Percentiles rank a stretch among this genome's conserved stretches.
phyloP scores from a whole-genome alignment of 2,888 invertebrate species.

The Cheiracanthium punctorium region DNA sequence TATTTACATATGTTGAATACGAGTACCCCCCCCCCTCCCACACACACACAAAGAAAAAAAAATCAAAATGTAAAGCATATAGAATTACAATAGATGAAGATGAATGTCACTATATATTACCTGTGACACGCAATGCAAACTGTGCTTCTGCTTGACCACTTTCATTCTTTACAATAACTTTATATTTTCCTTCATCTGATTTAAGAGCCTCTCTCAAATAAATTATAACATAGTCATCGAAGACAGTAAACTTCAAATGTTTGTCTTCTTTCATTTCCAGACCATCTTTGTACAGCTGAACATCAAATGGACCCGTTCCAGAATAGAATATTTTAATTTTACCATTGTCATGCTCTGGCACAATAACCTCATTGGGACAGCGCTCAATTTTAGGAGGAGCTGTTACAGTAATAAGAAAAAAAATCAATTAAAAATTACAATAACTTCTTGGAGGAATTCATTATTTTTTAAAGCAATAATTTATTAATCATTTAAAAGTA shows the following conservation, averaged over 20 bases:
- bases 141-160: constrained; percentile 90
- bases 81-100: too few species aligned
- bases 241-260: constrained; percentile 91
- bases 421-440: too few species aligned
- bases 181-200: constrained; percentile 93
- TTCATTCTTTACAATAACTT: constrained; percentile 90
- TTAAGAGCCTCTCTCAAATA: constrained; percentile 94
- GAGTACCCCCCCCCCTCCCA: too few species aligned
- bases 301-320: constrained; percentile 96
- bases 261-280: constrained; percentile 84
- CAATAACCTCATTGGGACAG: constrained; percentile 90
- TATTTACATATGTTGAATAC: too few species aligned
- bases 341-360: constrained; percentile 96
- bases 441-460: too few species aligned
- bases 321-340: constrained; percentile 98
- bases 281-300: constrained; percentile 89
- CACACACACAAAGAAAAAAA: too few species aligned
- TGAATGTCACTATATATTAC: constrained; percentile 74
- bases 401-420: constrained; percentile 75
- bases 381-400: constrained; percentile 94
- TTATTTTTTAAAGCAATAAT: too few species aligned
- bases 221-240: constrained; percentile 97
- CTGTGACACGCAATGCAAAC: constrained; percentile 91
- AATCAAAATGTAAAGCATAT: too few species aligned
- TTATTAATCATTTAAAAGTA: too few species aligned